Evolutionary conservation across 2,113 vertebrate species (phyloP).

Genomic region (Pimephales promelas): DNA sequence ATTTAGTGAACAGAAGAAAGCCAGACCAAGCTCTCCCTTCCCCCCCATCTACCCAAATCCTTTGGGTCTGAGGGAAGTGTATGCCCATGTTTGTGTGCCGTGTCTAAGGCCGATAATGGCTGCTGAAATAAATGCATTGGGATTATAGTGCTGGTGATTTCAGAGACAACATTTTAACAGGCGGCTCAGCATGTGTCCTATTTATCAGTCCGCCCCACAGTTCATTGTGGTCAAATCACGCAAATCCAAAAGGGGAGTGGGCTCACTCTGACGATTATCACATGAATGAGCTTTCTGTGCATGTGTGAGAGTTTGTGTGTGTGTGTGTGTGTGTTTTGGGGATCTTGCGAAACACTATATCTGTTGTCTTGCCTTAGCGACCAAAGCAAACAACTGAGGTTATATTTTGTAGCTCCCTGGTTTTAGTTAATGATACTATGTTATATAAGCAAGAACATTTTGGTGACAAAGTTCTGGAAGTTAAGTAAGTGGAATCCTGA

Average conservation of each 20-base stretch:
- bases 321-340: constrained; percentile 28
- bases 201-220: constrained; percentile 73
- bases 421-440: constrained; percentile 43
- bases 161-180: constrained; percentile 71
- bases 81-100: constrained; percentile 54
- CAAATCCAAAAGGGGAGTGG: constrained; percentile 71
- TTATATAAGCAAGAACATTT: constrained; percentile 61
- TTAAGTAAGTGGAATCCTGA: constrained; percentile 25
- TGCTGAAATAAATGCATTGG: constrained; percentile 56
- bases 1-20: constrained; percentile 38
- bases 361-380: constrained; percentile 28
- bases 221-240: constrained; percentile 77
- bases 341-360: constrained; percentile 24
- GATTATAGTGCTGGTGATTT: constrained; percentile 65
- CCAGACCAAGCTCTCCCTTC: constrained; percentile 37
- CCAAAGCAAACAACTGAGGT: constrained; percentile 35
- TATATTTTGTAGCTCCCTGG: constrained; percentile 53
- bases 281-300: constrained; percentile 74
- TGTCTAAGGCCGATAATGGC: constrained; percentile 69
- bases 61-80: constrained; percentile 46
- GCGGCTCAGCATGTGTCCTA: constrained; percentile 70
- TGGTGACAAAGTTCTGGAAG: constrained; percentile 60
- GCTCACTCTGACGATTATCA: constrained; percentile 76
- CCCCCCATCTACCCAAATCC: constrained; percentile 37
- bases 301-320: constrained; percentile 20